A percentile compares a stretch with the other conserved stretches of the same genome.
Evolutionary conservation across 2,888 invertebrate species (phyloP).

Genomic region (Tetrapedia diversipes): DNA sequence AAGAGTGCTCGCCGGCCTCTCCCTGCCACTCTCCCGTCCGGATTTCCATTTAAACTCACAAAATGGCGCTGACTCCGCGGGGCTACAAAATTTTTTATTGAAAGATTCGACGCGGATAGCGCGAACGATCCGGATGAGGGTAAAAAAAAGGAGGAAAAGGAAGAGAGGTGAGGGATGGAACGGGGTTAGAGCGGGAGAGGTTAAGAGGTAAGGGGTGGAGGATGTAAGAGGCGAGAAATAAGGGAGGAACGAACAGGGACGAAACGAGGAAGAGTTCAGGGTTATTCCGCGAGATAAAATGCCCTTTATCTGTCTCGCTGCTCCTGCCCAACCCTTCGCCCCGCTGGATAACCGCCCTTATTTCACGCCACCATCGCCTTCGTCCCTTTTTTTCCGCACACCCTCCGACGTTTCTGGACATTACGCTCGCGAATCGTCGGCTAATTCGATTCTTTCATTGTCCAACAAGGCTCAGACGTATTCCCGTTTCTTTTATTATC

Average conservation of each 20-base stretch:
- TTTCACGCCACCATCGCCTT: constrained; percentile 65
- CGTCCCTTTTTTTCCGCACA: constrained; percentile 43
- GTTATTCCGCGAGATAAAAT: constrained; percentile 79
- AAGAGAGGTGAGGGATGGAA: background rate
- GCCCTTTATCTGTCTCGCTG: constrained; percentile 75
- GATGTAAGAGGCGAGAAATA: constrained; percentile 46
- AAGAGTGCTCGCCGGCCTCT: constrained; percentile 78
- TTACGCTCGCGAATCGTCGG: constrained; percentile 54
- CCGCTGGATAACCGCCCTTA: constrained; percentile 61
- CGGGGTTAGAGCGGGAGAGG: background rate
- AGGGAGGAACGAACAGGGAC: constrained; percentile 40
- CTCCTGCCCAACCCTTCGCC: constrained; percentile 49
- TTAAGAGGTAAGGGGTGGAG: background rate
- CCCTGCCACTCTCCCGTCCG: constrained; percentile 72
- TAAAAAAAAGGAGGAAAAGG: constrained; percentile 33
- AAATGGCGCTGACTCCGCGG: constrained; percentile 82
- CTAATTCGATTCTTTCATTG: constrained; percentile 57
- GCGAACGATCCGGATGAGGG: constrained; percentile 56
- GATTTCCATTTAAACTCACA: constrained; percentile 83
- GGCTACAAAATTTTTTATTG: constrained; percentile 83
- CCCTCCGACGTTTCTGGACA: constrained; percentile 26
- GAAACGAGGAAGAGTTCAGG: constrained; percentile 54
- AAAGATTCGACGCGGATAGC: constrained; percentile 82
- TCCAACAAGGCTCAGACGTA: background rate
- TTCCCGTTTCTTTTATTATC: too few species aligned